Percentiles rank a stretch among this genome's conserved stretches.
These are phyloP conservation scores for Caenorhabditis inopinata DNA, from an alignment of 1,140 invertebrate genomes.

Conservation along the genomic window DNA sequence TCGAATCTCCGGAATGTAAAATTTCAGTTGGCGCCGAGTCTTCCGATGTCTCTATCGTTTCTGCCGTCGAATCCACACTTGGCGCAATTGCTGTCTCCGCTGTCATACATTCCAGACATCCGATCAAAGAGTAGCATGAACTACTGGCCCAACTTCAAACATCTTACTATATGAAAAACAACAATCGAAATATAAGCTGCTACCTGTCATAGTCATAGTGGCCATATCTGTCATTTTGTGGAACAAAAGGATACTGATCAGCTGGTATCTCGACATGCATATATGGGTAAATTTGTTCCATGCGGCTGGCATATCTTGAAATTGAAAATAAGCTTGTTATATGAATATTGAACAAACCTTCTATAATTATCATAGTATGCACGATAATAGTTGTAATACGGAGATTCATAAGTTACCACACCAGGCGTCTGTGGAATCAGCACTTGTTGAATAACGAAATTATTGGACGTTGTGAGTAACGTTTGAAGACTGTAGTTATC, in stretches of 20 bases:
- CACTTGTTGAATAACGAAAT: not conserved
- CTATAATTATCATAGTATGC: not conserved
- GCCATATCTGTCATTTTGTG: not conserved
- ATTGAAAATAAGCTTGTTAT: not conserved
- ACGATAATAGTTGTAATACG: slow-evolving; percentile 14
- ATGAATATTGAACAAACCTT: not conserved
- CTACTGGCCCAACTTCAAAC: not conserved
- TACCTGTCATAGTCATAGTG: slow-evolving; percentile 1
- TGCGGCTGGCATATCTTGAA: not conserved
- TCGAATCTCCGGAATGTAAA: not conserved
- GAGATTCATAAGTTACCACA: not conserved
- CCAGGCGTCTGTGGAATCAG: not conserved
- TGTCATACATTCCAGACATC: slow-evolving; percentile 3
- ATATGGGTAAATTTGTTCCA: not conserved
- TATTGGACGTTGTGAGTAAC: not conserved
- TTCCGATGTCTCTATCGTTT: not conserved
- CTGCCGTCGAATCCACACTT: not conserved
- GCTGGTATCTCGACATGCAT: not conserved
- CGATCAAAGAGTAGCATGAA: slow-evolving; percentile 4
- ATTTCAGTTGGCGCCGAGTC: not conserved
- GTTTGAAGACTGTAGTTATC: not conserved
- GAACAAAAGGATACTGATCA: not conserved
- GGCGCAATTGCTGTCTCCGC: not conserved
- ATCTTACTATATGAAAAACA: not conserved
- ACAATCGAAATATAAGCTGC: not conserved